A percentile compares a stretch with the other conserved stretches of the same genome.
Conservation (phyloP, 2,113 vertebrate genomes). For the Galemys pyrenaicus region DNA sequence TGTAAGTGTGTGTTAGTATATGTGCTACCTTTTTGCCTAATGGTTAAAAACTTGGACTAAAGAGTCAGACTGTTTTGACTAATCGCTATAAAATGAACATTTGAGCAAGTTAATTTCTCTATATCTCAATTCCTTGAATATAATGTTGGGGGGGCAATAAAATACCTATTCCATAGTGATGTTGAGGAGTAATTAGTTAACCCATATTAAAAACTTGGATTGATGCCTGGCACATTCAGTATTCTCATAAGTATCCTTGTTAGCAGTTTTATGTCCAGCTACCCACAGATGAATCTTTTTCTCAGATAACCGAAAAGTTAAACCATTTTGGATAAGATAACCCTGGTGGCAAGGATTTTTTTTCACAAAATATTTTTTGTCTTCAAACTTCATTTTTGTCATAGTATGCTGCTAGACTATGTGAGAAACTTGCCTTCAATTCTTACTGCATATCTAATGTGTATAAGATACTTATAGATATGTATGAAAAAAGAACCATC, state of each 20-base stretch:
- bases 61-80: neutral
- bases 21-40: neutral
- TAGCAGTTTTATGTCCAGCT: slow-evolving; percentile 6
- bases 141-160: neutral
- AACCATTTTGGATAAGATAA: neutral
- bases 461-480: neutral
- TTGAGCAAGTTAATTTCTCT: slow-evolving; percentile 14
- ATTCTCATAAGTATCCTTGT: neutral
- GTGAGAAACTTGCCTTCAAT: neutral
- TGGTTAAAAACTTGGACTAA: slow-evolving; percentile 7
- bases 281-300: neutral
- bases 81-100: slow-evolving; percentile 22
- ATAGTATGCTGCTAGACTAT: neutral
- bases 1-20: neutral
- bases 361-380: slow-evolving; percentile 11
- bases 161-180: neutral
- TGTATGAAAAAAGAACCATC: neutral
- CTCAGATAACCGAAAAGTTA: neutral
- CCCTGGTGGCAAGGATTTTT: neutral
- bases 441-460: neutral
- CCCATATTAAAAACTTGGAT: neutral
- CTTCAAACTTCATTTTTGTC: slow-evolving; percentile 3
- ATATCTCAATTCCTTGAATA: neutral
- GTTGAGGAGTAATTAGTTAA: slow-evolving; percentile 29
- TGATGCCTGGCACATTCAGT: neutral